Conservation (phyloP, 2,113 vertebrate species). For the Perca fluviatilis region DNA sequence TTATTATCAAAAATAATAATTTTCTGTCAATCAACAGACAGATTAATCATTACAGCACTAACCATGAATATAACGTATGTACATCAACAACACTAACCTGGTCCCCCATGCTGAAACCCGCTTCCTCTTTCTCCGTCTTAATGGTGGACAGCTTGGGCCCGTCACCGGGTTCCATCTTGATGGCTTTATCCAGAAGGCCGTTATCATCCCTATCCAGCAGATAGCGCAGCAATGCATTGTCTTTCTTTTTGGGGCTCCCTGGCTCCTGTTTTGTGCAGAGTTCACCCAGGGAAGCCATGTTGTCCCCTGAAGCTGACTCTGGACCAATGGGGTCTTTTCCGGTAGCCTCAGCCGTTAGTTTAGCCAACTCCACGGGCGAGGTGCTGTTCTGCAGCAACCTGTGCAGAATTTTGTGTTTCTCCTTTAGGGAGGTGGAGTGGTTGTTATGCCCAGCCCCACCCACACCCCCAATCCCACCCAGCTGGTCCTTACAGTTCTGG, state of each 20-base stretch:
- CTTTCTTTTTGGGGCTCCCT: slow-evolving; percentile 97
- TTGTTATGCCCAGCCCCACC: slow-evolving; percentile 68
- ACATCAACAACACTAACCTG: slow-evolving; percentile 86
- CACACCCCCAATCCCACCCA: slow-evolving; percentile 62
- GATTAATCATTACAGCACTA: not conserved
- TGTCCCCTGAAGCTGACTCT: slow-evolving; percentile 80
- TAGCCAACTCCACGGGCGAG: slow-evolving; percentile 96
- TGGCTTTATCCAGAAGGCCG: slow-evolving; percentile 90
- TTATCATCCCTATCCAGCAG: slow-evolving; percentile 97
- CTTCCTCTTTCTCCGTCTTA: slow-evolving; percentile 93
- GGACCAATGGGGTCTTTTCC: slow-evolving; percentile 92
- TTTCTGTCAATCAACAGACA: not conserved
- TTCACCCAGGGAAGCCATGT: slow-evolving; percentile 81
- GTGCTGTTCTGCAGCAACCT: slow-evolving; percentile 97
- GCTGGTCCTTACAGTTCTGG: slow-evolving; percentile 86
- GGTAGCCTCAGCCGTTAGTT: slow-evolving; percentile 96
- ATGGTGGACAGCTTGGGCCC: slow-evolving; percentile 86
- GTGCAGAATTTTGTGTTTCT: slow-evolving; percentile 99
- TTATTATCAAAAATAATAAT: not conserved
- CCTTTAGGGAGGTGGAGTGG: slow-evolving; percentile 92
- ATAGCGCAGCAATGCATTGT: slow-evolving; percentile 97
- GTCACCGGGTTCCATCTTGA: slow-evolving; percentile 91
- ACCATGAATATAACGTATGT: not conserved
- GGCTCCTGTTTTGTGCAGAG: slow-evolving; percentile 93
- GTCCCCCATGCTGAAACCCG: slow-evolving; percentile 87